Base-by-base conservation (phyloP, 1,140 invertebrate genomes). In the Lethocerus indicus region DNA sequence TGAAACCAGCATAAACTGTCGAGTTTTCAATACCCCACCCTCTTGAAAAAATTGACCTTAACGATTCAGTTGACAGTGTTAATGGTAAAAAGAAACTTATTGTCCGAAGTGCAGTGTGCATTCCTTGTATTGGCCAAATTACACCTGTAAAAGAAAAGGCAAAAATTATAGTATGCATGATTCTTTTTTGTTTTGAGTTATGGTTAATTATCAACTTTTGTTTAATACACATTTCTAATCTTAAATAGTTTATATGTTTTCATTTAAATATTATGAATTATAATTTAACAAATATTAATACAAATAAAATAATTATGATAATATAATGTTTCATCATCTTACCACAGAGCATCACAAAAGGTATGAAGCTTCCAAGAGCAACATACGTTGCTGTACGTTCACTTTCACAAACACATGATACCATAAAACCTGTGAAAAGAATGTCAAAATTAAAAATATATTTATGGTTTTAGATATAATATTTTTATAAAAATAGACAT, bases 381-480 rank as follows among this genome's bases (percentile, higher is more conserved):
- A 94, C 64, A 65, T 95, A 90, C 56, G 94, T 94, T 14, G 91
- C 91, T 63, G 91, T 91, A 51, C 86, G 77, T 68, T 96, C 90
- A 52, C 90, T 74, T 59, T 91, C 85, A 65, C 87, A 91, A 25
- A 91, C 75, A 9, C 87, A 83, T 5, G 89, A 94, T 56, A 93
- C 92, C n/a, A 94, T 81, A 64, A 95, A 84, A 43, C 78, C 77
- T 72, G 51, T 2, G 61, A 60, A 40, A 12, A 6, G 2, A 21
- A 21, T 3, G 13, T 9, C 9, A 45, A 4, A 45, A 16, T n/a
- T 1, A 29, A 28, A 21, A 29, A n/a, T 21, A 28, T 18, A 16
- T 21, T 36, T 24, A 36, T 20, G 16, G 0, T 51, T 26, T 27
- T 37, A 23, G 9, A 41, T 16, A 53, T 36, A 23, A 32, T 25